phyloP scores from a whole-genome alignment of 1,140 invertebrate species.

The Megathymus violae region DNA sequence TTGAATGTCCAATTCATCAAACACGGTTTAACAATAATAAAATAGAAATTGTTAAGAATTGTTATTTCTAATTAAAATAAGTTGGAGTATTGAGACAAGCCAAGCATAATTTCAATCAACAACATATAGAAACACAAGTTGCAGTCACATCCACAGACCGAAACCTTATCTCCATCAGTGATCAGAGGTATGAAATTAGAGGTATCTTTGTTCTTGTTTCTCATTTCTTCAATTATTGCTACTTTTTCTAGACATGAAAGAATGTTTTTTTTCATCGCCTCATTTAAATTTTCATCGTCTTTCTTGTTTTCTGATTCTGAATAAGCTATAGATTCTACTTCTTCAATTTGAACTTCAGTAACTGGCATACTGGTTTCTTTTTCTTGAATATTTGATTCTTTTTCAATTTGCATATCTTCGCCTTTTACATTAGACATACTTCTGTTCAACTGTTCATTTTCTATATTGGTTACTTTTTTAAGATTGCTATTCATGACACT shows the following conservation, averaged over 20 bases:
- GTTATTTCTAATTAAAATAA: conserved; percentile 40
- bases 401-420: conserved; percentile 47
- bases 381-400: conserved; percentile 41
- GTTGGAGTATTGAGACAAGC: conserved; percentile 52
- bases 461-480: conserved; percentile 76
- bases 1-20: conserved; percentile 12
- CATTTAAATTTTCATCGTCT: conserved; percentile 67
- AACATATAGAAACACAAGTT: conserved; percentile 61
- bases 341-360: conserved; percentile 53
- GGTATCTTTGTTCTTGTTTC: conserved; percentile 61
- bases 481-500: conserved; percentile 52
- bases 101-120: conserved; percentile 50
- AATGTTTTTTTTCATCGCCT: conserved; percentile 72
- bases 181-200: conserved; percentile 34
- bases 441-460: conserved; percentile 79
- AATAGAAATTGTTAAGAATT: conserved; percentile 41
- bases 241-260: conserved; percentile 77
- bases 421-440: conserved; percentile 54
- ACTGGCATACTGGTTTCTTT: conserved; percentile 31
- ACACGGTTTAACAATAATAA: conserved; percentile 1
- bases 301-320: conserved; percentile 50
- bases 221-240: conserved; percentile 73
- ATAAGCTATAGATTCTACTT: conserved; percentile 54
- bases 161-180: conserved; percentile 59
- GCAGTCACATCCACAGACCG: conserved; percentile 62